phyloP scores from a whole-genome alignment of 2,113 vertebrate genomes.

The Tretioscincus oriximinensis region DNA sequence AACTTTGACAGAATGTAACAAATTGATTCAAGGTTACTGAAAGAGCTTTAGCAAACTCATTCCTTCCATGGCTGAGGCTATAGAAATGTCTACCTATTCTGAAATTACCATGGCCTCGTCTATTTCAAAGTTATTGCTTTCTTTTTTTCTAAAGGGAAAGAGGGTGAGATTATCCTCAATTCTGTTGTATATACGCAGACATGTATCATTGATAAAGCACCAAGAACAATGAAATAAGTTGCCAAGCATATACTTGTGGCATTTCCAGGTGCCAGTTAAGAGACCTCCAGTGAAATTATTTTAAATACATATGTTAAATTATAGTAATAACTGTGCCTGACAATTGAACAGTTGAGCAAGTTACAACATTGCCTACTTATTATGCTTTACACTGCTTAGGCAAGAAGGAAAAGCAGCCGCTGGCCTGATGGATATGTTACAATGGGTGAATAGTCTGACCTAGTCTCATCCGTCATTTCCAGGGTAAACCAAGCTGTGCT shows the following conservation, averaged over 20 bases:
- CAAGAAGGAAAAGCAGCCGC: neutral
- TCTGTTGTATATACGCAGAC: neutral
- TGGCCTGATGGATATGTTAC: neutral
- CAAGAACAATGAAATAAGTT: constrained; percentile 17
- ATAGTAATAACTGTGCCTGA: constrained; percentile 39
- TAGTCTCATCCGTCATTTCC: constrained; percentile 37
- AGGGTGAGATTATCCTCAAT: neutral
- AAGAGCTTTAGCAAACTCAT: too few species aligned
- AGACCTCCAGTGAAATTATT: constrained; percentile 25
- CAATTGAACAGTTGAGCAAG: constrained; percentile 25
- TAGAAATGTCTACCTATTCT: neutral
- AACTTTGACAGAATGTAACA: too few species aligned
- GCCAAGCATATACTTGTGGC: constrained; percentile 17
- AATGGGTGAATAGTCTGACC: constrained; percentile 11
- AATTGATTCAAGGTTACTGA: too few species aligned
- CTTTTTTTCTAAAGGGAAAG: neutral
- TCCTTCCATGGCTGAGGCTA: too few species aligned
- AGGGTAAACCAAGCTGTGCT: constrained; percentile 25
- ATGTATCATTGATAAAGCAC: neutral
- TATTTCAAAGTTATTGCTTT: neutral
- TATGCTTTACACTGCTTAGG: constrained; percentile 24
- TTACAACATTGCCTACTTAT: neutral
- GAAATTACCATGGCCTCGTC: neutral
- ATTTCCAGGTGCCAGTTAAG: neutral
- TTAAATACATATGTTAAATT: constrained; percentile 39